Base-by-base conservation (phyloP, 2,888 invertebrate species). In the Atherix ibis region DNA sequence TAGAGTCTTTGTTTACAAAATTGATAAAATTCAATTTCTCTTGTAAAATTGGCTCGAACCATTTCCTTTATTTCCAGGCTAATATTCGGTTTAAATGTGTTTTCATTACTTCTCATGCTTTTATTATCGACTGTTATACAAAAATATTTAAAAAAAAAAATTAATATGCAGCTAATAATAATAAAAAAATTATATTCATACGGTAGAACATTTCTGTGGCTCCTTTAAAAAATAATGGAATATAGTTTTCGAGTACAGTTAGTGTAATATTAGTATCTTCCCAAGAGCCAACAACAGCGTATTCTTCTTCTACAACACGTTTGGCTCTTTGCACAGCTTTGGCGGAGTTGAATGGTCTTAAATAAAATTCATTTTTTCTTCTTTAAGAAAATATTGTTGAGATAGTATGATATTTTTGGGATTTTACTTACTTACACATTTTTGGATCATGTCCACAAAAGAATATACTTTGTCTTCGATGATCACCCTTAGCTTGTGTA, bases 1-100 rank as follows among this genome's bases (percentile, higher is more conserved):
- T 85, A 76, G 13, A 88, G 65, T 46, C 87, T 66, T 53, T 87
- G 85, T 47, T 74, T 74, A 57, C 85, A 85, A 55, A 87, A 88
- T 51, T 87, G 74, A 56, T 87, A 88, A 56, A 88, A 85, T 49
- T 88, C 87, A 9, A 87, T 81, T 62, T 88, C 87, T 32, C 78
- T 65, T 0, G 85, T 85, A 55, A 88, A 84, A 59, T 88, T 87
- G 27, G 67, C 70, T 43, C 83, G 68, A 4, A 88, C 79, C 34
- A 85, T 71, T 18, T 82, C 75, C 53, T 81, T 85, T 6, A 88
- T 76, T 46, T 78, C 76, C 46, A 81, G 78, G 28, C 77, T 76
- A 2, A 88, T 81, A 1, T 78, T 74, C 0, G 85, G 87, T 50
- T 88, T 88, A 62, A 84, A 84, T 26, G 74, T 71, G 54, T 88